Percentiles rank a stretch among this genome's conserved stretches.
phyloP scores from a whole-genome alignment of 2,888 invertebrate species.

The Andricus curvator region DNA sequence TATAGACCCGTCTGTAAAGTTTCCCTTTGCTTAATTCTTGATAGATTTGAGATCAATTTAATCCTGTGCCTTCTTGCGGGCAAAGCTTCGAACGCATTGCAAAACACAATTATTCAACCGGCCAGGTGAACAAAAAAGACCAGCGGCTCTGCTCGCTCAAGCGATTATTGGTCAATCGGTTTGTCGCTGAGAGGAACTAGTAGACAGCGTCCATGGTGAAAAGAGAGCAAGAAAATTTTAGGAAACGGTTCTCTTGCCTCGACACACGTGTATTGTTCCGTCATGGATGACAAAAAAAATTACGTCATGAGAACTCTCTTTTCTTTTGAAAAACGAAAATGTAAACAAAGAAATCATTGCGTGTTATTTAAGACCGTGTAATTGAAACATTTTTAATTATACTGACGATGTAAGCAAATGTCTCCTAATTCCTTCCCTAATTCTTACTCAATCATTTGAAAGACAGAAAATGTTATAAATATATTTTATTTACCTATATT shows the following conservation, averaged over 20 bases:
- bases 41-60: background rate
- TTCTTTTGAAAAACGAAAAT: slow-evolving; percentile 42
- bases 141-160: slow-evolving; percentile 59
- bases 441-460: background rate
- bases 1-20: slow-evolving; percentile 56
- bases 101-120: slow-evolving; percentile 73
- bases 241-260: slow-evolving; percentile 50
- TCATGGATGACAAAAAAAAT: slow-evolving; percentile 22
- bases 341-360: slow-evolving; percentile 3
- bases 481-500: background rate
- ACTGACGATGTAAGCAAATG: background rate
- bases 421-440: background rate
- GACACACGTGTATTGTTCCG: slow-evolving; percentile 27
- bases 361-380: background rate
- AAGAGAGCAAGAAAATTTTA: slow-evolving; percentile 53
- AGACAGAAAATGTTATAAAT: background rate
- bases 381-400: slow-evolving; percentile 19
- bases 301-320: slow-evolving; percentile 42
- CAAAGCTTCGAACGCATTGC: slow-evolving; percentile 63
- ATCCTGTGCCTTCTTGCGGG: slow-evolving; percentile 41
- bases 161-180: slow-evolving; percentile 62
- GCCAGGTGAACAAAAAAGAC: slow-evolving; percentile 58
- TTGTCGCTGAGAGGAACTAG: slow-evolving; percentile 51
- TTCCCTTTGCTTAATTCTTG: slow-evolving; percentile 52
- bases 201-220: slow-evolving; percentile 46